Conservation (phyloP, 2,797 vertebrate species). For the Corythornis leucogaster region DNA sequence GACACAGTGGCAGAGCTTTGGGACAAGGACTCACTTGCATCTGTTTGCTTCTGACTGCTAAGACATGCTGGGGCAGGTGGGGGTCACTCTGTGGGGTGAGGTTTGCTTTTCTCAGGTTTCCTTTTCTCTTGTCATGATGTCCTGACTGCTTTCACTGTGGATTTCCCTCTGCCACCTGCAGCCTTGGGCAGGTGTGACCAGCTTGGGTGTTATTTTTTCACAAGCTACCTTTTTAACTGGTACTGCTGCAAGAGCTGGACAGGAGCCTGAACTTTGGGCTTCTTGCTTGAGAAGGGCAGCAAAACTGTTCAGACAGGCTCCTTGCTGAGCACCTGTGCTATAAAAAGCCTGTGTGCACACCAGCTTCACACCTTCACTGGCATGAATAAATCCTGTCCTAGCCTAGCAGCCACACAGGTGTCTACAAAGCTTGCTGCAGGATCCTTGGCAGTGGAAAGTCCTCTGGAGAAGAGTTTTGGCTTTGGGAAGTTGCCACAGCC, state of each 20-base stretch:
- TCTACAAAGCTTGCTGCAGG: not conserved
- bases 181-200: not conserved
- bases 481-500: not conserved
- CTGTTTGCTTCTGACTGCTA: not conserved
- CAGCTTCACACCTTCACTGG: not conserved
- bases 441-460: not conserved
- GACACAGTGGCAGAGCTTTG: not conserved
- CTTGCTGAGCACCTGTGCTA: not conserved
- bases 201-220: not conserved
- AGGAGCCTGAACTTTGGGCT: fast-evolving
- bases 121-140: not conserved
- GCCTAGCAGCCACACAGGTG: not conserved
- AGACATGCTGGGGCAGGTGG: not conserved
- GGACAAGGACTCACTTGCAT: not conserved
- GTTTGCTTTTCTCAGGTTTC: not conserved
- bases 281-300: not conserved
- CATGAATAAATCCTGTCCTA: not conserved
- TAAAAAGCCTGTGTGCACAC: not conserved
- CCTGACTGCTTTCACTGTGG: fast-evolving
- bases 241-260: not conserved
- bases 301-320: not conserved
- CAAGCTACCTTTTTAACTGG: not conserved
- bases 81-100: not conserved
- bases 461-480: not conserved
- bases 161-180: not conserved